Conservation (phyloP, 2,888 invertebrate genomes). For the Cerastis rubricosa region DNA sequence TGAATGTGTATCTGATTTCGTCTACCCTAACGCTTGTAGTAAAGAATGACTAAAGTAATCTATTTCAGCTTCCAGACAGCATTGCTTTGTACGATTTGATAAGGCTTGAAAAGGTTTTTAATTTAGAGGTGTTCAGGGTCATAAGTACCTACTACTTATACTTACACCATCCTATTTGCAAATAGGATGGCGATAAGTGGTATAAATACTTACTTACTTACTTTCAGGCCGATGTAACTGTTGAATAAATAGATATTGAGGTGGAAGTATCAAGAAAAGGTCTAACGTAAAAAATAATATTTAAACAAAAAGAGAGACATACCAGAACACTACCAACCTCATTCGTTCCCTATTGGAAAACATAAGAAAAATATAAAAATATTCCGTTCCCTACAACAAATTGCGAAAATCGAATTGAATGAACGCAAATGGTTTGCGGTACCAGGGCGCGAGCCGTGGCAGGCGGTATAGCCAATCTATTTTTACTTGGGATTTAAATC, state of each 20-base stretch:
- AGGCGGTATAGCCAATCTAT: slow-evolving; percentile 42
- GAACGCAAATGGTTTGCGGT: slow-evolving; percentile 46
- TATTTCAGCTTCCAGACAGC: neutral
- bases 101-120: neutral
- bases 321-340: neutral
- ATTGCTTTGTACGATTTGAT: neutral
- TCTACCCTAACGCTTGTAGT: neutral
- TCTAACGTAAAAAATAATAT: neutral
- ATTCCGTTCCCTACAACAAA: slow-evolving; percentile 26
- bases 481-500: slow-evolving; percentile 46
- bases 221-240: neutral
- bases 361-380: slow-evolving; percentile 40
- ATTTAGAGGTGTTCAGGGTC: neutral
- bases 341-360: slow-evolving; percentile 7
- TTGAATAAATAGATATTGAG: neutral
- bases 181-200: too few relatives aligned
- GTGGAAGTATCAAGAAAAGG: neutral
- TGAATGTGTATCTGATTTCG: too few relatives aligned
- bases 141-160: too few relatives aligned
- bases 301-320: slow-evolving; percentile 14
- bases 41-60: neutral
- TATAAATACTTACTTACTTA: neutral
- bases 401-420: slow-evolving; percentile 39
- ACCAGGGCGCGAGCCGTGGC: slow-evolving; percentile 4
- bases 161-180: neutral